These are phyloP conservation scores for Argyresthia albistria DNA, from an alignment of 2,888 invertebrate species.

Conservation along the genomic window DNA sequence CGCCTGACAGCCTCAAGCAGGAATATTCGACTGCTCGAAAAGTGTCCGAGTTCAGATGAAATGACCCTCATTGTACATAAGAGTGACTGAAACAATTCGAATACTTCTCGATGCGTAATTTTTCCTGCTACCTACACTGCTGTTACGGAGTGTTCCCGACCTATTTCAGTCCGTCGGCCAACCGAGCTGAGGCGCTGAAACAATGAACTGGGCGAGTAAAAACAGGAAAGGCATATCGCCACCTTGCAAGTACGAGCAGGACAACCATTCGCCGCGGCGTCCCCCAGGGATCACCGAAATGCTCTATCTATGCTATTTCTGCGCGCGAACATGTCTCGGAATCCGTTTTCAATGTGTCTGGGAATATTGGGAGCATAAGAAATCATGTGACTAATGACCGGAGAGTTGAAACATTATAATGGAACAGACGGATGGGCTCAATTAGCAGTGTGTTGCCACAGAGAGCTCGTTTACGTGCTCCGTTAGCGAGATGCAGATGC, in stretches of 20 bases:
- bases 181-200: slow-evolving; percentile 55
- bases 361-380: slow-evolving; percentile 39
- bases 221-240: slow-evolving; percentile 52
- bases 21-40: too few species aligned
- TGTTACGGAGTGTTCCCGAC: slow-evolving; percentile 62
- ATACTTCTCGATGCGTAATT: too few species aligned
- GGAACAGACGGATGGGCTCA: background rate
- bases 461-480: background rate
- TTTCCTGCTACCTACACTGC: too few species aligned
- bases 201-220: slow-evolving; percentile 61
- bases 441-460: background rate
- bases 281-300: slow-evolving; percentile 60
- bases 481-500: background rate
- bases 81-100: too few species aligned
- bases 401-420: slow-evolving; percentile 24
- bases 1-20: too few species aligned
- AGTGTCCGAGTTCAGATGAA: too few species aligned
- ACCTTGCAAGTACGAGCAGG: slow-evolving; percentile 44
- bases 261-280: slow-evolving; percentile 41
- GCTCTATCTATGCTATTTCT: slow-evolving; percentile 65
- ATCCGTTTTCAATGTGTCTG: slow-evolving; percentile 67
- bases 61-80: too few species aligned
- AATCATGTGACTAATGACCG: slow-evolving; percentile 68
- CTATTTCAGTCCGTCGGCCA: slow-evolving; percentile 66
- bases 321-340: slow-evolving; percentile 70